These are phyloP conservation scores for Tetraneura akinire DNA, from an alignment of 1,140 invertebrate species.

Conservation along the genomic window DNA sequence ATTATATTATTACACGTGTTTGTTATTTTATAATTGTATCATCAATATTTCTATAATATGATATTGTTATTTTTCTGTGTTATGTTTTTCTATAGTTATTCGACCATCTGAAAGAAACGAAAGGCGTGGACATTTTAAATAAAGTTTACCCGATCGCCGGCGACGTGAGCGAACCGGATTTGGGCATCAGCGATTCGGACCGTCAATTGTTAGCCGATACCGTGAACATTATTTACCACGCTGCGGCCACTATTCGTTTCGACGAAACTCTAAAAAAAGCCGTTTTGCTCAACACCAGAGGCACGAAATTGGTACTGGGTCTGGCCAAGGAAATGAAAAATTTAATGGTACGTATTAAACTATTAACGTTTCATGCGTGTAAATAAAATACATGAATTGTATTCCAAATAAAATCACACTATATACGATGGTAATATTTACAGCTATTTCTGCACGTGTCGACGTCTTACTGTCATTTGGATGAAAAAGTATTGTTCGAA, in stretches of 20 bases:
- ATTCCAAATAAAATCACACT: not conserved
- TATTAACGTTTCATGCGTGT: conserved; percentile 72
- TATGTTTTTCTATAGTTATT: conserved; percentile 68
- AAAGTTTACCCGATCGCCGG: conserved; percentile 75
- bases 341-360: conserved; percentile 61
- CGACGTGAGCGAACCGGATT: conserved; percentile 71
- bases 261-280: conserved; percentile 74
- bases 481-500: conserved; percentile 68
- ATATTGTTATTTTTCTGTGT: not conserved
- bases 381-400: not conserved
- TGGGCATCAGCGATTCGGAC: conserved; percentile 77
- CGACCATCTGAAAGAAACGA: conserved; percentile 68
- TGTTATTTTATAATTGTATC: no score
- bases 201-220: conserved; percentile 62
- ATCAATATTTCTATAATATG: no score
- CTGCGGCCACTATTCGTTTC: conserved; percentile 83
- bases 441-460: conserved; percentile 66
- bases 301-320: conserved; percentile 73
- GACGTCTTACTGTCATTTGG: conserved; percentile 67
- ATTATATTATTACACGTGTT: no score
- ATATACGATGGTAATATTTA: conserved; percentile 16
- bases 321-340: conserved; percentile 75
- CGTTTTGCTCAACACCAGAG: conserved; percentile 74
- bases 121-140: conserved; percentile 63
- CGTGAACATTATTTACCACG: conserved; percentile 55